These are phyloP conservation scores for Colinus virginianus DNA, from an alignment of 2,113 vertebrate genomes.

Conservation along the genomic window DNA sequence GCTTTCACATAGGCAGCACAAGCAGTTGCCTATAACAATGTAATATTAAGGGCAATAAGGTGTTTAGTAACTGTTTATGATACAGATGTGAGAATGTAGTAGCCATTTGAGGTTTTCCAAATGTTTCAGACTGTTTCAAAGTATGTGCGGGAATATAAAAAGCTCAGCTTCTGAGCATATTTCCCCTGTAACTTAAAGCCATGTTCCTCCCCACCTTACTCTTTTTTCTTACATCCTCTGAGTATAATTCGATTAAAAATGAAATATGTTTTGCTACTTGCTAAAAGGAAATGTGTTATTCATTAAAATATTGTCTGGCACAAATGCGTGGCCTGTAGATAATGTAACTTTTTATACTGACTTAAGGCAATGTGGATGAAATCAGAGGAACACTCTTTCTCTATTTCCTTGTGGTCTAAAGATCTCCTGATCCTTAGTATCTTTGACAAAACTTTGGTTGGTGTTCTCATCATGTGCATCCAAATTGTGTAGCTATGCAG, in stretches of 20 bases:
- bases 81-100: not conserved
- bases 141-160: not conserved
- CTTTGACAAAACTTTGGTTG: too few species aligned
- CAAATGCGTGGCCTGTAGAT: conserved; percentile 26
- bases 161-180: not conserved
- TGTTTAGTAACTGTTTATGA: conserved; percentile 59
- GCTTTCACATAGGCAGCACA: not conserved
- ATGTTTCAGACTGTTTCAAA: not conserved
- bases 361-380: not conserved
- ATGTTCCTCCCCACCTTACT: conserved; percentile 15
- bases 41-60: conserved; percentile 8
- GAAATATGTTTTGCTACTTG: conserved; percentile 48
- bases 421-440: too few species aligned
- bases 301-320: conserved; percentile 48
- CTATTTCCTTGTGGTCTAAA: too few species aligned
- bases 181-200: conserved; percentile 29
- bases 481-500: too few species aligned
- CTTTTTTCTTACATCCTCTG: conserved; percentile 21
- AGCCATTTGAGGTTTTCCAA: conserved; percentile 22
- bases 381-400: too few species aligned
- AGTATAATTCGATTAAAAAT: conserved; percentile 65
- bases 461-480: too few species aligned
- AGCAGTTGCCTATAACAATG: not conserved
- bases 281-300: conserved; percentile 52
- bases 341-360: conserved; percentile 3